phyloP scores from a whole-genome alignment of 2,113 vertebrate species.

The Melanotaenia duboulayi region DNA sequence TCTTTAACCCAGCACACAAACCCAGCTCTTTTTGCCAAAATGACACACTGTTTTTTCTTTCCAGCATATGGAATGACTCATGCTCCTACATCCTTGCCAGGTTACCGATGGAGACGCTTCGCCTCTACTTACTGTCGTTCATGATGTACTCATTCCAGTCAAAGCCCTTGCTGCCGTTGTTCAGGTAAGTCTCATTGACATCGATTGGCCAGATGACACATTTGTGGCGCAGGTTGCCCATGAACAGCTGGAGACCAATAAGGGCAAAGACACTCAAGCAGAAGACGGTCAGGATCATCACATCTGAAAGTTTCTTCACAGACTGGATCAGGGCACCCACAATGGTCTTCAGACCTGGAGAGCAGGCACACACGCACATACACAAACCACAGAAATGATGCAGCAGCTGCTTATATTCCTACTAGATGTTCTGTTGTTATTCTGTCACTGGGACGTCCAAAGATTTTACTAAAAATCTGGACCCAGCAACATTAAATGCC shows the following conservation, averaged over 20 bases:
- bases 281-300: slow-evolving; percentile 99
- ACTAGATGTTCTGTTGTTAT: background rate
- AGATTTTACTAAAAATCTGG: background rate
- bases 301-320: slow-evolving; percentile 99
- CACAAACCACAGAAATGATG: slow-evolving; percentile 66
- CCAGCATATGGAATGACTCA: slow-evolving; percentile 63
- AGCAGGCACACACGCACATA: slow-evolving; percentile 50
- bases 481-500: background rate
- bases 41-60: slow-evolving; percentile 44
- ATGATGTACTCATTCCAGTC: slow-evolving; percentile 96
- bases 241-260: slow-evolving; percentile 98
- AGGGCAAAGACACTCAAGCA: slow-evolving; percentile 98
- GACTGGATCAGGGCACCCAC: slow-evolving; percentile 99
- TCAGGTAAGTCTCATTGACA: slow-evolving; percentile 84
- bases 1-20: background rate
- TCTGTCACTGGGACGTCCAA: background rate
- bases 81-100: slow-evolving; percentile 31
- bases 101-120: slow-evolving; percentile 12
- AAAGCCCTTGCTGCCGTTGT: slow-evolving; percentile 91
- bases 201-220: slow-evolving; percentile 97
- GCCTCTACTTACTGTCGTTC: slow-evolving; percentile 90
- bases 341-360: slow-evolving; percentile 96
- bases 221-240: slow-evolving; percentile 97
- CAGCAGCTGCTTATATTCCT: slow-evolving; percentile 42
- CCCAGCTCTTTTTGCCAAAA: slow-evolving; percentile 37